These are phyloP conservation scores for Xylota segnis DNA, from an alignment of 2,888 invertebrate species.

Conservation along the genomic window DNA sequence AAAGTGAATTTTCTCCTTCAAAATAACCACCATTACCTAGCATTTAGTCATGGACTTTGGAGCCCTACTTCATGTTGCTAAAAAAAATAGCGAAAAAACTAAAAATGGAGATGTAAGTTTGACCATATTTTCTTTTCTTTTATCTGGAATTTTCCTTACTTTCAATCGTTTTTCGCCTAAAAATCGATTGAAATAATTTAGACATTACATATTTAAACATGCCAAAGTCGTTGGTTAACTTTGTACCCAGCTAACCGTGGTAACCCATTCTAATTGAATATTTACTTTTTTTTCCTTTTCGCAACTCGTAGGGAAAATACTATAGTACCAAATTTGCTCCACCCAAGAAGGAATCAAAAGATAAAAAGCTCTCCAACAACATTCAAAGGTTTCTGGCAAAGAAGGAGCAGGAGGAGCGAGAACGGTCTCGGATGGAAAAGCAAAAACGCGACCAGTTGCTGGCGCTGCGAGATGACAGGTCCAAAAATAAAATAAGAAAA, in stretches of 20 bases:
- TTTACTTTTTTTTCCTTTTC: slow-evolving; percentile 28
- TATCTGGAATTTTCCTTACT: slow-evolving; percentile 30
- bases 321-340: slow-evolving; percentile 93
- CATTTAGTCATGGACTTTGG: slow-evolving; percentile 86
- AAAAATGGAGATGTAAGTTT: slow-evolving; percentile 82
- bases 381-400: slow-evolving; percentile 93
- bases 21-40: not conserved
- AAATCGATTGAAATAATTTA: not conserved
- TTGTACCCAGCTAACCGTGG: not conserved
- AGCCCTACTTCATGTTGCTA: slow-evolving; percentile 87
- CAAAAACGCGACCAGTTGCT: slow-evolving; percentile 88
- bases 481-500: slow-evolving; percentile 90
- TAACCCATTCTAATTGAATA: not conserved
- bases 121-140: slow-evolving; percentile 22
- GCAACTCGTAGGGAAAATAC: slow-evolving; percentile 85
- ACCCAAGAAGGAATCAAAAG: slow-evolving; percentile 91
- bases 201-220: not conserved
- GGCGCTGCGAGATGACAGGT: slow-evolving; percentile 89
- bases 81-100: slow-evolving; percentile 86
- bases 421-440: slow-evolving; percentile 87
- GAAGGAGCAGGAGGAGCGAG: slow-evolving; percentile 91
- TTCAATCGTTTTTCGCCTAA: not conserved
- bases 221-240: not conserved
- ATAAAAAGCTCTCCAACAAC: slow-evolving; percentile 89
- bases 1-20: slow-evolving; percentile 1